Conservation (phyloP, 92 coral and sea anemone genomes). For the Chrysogorgia sp. region DNA sequence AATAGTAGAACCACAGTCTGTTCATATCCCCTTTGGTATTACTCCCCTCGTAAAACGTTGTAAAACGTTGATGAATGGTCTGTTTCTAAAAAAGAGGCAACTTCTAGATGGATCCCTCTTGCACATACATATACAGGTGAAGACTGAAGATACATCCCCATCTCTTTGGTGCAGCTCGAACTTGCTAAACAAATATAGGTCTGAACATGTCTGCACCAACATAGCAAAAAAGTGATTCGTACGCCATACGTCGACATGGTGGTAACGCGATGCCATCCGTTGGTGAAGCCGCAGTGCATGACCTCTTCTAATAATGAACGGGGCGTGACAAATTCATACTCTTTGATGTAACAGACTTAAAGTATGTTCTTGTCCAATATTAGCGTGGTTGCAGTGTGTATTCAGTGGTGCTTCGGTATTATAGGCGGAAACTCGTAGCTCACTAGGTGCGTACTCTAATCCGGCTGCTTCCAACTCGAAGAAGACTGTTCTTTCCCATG, state of each 20-base stretch:
- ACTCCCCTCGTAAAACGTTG: not conserved
- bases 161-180: conserved; percentile 42
- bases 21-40: conserved; percentile 20
- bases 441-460: no score
- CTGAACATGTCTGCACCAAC: conserved; percentile 52
- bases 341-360: conserved; percentile 25
- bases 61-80: conserved; percentile 12
- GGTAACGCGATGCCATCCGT: not conserved
- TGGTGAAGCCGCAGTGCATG: not conserved
- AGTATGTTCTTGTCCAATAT: conserved; percentile 5
- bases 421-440: conserved; percentile 22
- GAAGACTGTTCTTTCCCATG: no score
- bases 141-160: conserved; percentile 31
- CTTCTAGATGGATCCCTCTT: conserved; percentile 24
- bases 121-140: conserved; percentile 14
- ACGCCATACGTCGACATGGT: no score
- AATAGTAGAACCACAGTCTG: conserved; percentile 15
- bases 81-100: conserved; percentile 2
- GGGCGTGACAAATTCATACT: conserved; percentile 24
- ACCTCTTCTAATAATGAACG: not conserved
- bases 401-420: no score
- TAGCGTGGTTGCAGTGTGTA: no score
- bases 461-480: no score
- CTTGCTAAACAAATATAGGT: conserved; percentile 53
- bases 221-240: conserved; percentile 28